Base-by-base conservation (phyloP, 2,797 vertebrate species). In the Graptemys geographica region DNA sequence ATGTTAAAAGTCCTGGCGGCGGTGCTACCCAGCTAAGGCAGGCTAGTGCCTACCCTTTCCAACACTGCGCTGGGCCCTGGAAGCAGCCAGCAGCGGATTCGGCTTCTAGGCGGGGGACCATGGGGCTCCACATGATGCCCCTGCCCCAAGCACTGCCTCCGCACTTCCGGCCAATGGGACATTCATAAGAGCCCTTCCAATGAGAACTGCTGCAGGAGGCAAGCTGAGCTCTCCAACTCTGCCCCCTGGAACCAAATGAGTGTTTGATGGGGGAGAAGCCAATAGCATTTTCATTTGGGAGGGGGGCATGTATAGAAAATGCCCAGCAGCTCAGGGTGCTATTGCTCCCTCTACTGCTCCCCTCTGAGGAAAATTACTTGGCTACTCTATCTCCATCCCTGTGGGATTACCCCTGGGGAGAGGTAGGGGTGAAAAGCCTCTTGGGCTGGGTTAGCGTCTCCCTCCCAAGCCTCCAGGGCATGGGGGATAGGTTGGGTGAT, bases 31-130 rank as follows among this genome's bases (percentile, higher is more conserved):
- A 23, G 21, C 53, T 55, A 55, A 55, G 53, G 53, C 8, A 55
- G 53, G 8, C 53, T 55, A 23, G 21, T 55, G 21, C 53, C 53
- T 55, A 23, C 8, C 21, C 23, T 55, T 55, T 55, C 53, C 21
- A 3, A 55, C 8, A 10, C 21, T 8, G 8, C 4, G 2, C 53
- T 55, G 53, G 53, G 21, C 53, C 53, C 53, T 0, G 2, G 53
- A 23, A 23, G 53, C 53, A 3, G 53, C 53, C 53, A 55, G 53
- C 21, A 55, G 53, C 21, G 23, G 53, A 21, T 55, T 21, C 4
- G 21, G 21, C 8, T 55, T 55, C 53, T 55, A 23, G 53, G 53
- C 53, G 8, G 53, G 21, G 53, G 8, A 2, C 21, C 53, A 55
- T 55, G 53, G 53, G 19, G 53, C 53, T 55, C 21, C 1, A 8